Evolutionary conservation across 2,888 invertebrate genomes (phyloP), one percentile per base, ranked within the genome.

Genomic region (Asteroscopus sphinx): DNA sequence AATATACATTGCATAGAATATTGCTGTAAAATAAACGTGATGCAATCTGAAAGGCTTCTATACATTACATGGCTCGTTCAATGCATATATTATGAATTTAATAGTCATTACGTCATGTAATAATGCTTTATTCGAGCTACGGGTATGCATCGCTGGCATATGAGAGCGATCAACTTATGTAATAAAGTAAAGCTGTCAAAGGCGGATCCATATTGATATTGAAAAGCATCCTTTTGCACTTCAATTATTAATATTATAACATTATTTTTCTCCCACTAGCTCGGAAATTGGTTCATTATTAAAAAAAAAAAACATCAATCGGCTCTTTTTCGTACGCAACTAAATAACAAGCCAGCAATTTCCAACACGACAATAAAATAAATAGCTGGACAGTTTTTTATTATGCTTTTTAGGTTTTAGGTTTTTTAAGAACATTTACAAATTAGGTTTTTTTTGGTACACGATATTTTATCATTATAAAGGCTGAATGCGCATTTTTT

Each of bases 61-160:
- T 45, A 57, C 64, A 60, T 77, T 58, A 76, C 64, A 58, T 36
- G 59, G 54, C 68, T 58, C 68, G 68, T 75, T 76, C 64, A 46
- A 70, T 75, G 75, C 76, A 76, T 76, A 75, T 62, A 77, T 76
- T 78, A 77, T 66, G 62, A 66, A 67, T 78, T 76, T 79, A 76
- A 73, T 67, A 69, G 68, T 68, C 48, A 59, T 78, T 71, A 70
- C 75, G 71, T 73, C 67, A 74, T 73, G 57, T 64, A 49, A 73
- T 70, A 73, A 47, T 57, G 55, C 37, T 70, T 69, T 66, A 58
- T 48, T 65, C 40, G 35, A 54, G 35, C 53, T 51, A 45, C 52
- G 21, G 15, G 40, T 13, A 56, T 35, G 33, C 41, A 30, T 51
- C 30, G 30, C 40, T n/a, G 3, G 3, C 17, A n/a, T 46, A 44